Evolutionary conservation across 1,140 invertebrate species (phyloP).

Genomic region (Euura lappo): DNA sequence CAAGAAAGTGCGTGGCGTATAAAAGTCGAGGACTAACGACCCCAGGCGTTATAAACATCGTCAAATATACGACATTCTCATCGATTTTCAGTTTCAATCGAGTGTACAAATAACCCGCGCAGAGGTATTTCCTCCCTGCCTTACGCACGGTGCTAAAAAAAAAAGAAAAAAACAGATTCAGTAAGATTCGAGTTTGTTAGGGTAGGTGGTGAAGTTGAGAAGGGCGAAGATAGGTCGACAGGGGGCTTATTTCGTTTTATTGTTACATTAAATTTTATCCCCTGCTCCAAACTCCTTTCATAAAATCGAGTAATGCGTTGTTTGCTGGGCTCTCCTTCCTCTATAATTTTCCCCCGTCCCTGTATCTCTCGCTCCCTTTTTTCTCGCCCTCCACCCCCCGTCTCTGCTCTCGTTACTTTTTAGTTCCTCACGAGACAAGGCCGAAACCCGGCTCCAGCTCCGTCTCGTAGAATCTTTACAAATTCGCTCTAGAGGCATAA

Average conservation of each 20-base stretch:
- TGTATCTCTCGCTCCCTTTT: conserved; percentile 13
- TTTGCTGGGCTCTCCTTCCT: not conserved
- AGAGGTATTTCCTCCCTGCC: too few relatives aligned
- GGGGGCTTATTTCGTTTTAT: not conserved
- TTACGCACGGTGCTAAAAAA: too few relatives aligned
- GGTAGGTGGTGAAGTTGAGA: too few relatives aligned
- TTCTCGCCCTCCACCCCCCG: conserved; percentile 4
- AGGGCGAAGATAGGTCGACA: not conserved
- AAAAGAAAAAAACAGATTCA: too few relatives aligned
- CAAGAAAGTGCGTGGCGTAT: too few relatives aligned
- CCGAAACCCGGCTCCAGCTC: not conserved
- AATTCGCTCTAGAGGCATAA: not conserved
- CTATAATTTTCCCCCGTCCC: conserved; percentile 1
- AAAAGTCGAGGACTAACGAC: too few relatives aligned
- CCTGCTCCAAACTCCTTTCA: not conserved
- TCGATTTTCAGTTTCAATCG: too few relatives aligned
- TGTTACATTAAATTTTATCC: conserved; percentile 1
- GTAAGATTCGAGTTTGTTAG: too few relatives aligned
- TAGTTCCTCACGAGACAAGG: not conserved
- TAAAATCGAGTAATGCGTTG: conserved; percentile 2
- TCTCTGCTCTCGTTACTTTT: conserved; percentile 10
- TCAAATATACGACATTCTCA: too few relatives aligned
- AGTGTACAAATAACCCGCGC: too few relatives aligned
- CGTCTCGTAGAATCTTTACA: conserved; percentile 7
- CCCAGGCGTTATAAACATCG: too few relatives aligned